phyloP scores from a whole-genome alignment of 2,113 vertebrate genomes.

The Catharus bicknelli region DNA sequence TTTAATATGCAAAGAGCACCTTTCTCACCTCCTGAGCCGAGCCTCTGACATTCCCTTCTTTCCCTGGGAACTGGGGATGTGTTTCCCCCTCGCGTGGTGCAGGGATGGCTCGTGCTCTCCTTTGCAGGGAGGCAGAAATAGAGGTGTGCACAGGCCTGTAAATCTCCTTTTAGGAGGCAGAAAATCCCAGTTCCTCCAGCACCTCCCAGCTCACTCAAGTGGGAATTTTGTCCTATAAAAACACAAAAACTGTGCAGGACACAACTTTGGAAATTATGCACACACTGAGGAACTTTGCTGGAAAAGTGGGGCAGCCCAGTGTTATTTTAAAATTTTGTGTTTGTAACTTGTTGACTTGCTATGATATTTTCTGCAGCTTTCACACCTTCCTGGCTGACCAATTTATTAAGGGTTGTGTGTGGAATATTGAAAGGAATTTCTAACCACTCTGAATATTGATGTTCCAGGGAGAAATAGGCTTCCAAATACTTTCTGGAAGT shows the following conservation, averaged over 20 bases:
- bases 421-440: constrained; percentile 21
- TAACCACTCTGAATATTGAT: constrained; percentile 18
- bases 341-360: neutral
- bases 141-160: neutral
- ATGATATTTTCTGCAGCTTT: constrained; percentile 21
- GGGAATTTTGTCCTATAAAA: neutral
- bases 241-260: neutral
- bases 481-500: neutral
- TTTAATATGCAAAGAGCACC: neutral
- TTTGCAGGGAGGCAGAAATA: neutral
- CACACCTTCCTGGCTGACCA: constrained; percentile 15
- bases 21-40: neutral
- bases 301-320: neutral
- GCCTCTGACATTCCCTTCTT: neutral
- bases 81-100: neutral
- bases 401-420: constrained; percentile 10
- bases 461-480: neutral
- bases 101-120: neutral
- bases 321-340: neutral
- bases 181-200: constrained; percentile 10
- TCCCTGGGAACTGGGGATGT: neutral
- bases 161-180: constrained; percentile 1
- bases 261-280: neutral
- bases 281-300: neutral
- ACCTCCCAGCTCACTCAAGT: neutral